Conservation (phyloP, 1,140 invertebrate species). For the Tenebrio molitor region DNA sequence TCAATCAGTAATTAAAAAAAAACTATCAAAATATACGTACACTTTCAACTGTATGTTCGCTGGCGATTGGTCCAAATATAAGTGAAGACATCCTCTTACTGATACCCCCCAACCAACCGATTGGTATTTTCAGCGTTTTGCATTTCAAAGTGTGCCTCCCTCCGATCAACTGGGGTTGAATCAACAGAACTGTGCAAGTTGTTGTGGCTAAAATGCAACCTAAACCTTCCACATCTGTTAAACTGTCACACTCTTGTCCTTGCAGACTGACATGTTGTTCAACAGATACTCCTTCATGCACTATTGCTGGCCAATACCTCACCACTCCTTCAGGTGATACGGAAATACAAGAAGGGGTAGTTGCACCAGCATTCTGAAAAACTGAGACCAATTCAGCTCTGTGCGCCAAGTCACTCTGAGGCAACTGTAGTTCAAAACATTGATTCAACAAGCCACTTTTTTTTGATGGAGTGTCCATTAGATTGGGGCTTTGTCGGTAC, state of each 20-base stretch:
- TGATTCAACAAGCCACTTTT: constrained; percentile 68
- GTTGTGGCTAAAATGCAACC: constrained; percentile 92
- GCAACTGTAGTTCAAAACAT: constrained; percentile 87
- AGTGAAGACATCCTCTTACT: constrained; percentile 87
- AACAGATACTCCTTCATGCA: constrained; percentile 87
- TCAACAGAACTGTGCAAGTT: constrained; percentile 87
- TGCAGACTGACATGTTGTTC: constrained; percentile 89
- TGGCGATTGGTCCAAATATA: constrained; percentile 87
- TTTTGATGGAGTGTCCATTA: constrained; percentile 64
- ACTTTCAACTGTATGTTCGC: constrained; percentile 80
- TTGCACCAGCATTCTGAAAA: constrained; percentile 69
- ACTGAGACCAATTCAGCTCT: constrained; percentile 90
- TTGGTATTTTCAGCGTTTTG: constrained; percentile 80
- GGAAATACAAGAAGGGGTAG: constrained; percentile 88
- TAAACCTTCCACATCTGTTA: constrained; percentile 77
- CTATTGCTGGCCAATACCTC: constrained; percentile 90
- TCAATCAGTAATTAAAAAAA: no score
- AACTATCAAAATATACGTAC: constrained; percentile 66
- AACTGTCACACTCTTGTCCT: constrained; percentile 85
- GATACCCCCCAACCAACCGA: constrained; percentile 91
- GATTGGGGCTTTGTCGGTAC: constrained; percentile 71
- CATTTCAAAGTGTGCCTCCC: constrained; percentile 79
- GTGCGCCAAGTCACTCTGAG: constrained; percentile 92
- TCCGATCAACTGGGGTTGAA: constrained; percentile 74
- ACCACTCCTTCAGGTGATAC: constrained; percentile 89